A percentile compares a stretch with the other conserved stretches of the same genome.
Conservation (phyloP, 2,797 vertebrate species). For the Oryzias dopingdopingensis region DNA sequence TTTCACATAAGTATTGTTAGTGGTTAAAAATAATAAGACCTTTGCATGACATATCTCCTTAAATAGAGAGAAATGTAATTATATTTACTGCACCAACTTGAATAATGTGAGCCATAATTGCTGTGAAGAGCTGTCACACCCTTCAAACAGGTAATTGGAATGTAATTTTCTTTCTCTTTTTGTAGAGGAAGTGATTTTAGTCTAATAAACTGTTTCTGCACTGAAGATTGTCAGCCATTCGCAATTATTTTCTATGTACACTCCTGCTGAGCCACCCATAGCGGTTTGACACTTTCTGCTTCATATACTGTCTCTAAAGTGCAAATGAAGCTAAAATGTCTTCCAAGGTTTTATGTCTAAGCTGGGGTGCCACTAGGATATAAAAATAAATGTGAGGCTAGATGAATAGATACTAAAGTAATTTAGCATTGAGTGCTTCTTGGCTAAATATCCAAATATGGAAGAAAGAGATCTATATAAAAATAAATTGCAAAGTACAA, state of each 20-base stretch:
- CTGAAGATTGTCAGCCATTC: conserved; percentile 21
- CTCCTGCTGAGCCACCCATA: conserved; percentile 14
- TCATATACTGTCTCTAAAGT: neutral
- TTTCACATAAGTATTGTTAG: conserved; percentile 45
- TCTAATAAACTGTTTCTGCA: conserved; percentile 16
- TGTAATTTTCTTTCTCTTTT: conserved; percentile 13
- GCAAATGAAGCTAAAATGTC: too few species aligned
- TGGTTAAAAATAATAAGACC: conserved; percentile 64
- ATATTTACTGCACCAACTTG: conserved; percentile 37
- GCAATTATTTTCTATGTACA: conserved; percentile 24
- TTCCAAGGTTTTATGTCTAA: too few species aligned
- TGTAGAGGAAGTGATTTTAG: conserved; percentile 34
- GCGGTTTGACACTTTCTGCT: conserved; percentile 7
- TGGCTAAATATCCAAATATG: too few species aligned
- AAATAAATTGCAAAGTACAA: too few species aligned
- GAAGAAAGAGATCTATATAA: too few species aligned
- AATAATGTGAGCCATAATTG: conserved; percentile 44
- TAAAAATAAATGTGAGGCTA: too few species aligned
- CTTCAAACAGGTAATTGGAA: conserved; percentile 44
- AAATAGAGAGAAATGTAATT: conserved; percentile 51
- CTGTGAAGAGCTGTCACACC: conserved; percentile 38
- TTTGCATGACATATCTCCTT: conserved; percentile 35
- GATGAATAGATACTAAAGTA: too few species aligned
- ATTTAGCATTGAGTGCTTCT: too few species aligned
- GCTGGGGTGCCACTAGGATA: too few species aligned